These are phyloP conservation scores for Empis livida DNA, from an alignment of 2,888 invertebrate genomes.

Conservation along the genomic window DNA sequence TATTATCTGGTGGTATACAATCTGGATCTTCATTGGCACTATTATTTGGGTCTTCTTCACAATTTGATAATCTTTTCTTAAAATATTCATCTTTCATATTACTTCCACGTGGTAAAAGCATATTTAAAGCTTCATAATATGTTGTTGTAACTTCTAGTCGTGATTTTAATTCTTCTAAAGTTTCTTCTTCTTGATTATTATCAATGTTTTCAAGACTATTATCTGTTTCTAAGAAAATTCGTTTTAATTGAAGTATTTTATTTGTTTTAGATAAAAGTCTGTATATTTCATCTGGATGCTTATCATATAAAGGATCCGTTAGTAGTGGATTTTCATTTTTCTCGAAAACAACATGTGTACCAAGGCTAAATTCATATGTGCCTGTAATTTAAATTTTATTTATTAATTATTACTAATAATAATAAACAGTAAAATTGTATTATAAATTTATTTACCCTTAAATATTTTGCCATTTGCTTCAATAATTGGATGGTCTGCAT, in stretches of 20 bases:
- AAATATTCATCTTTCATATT: background rate
- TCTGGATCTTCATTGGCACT: background rate
- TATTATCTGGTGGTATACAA: background rate
- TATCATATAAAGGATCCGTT: constrained; percentile 43
- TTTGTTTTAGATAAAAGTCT: constrained; percentile 50
- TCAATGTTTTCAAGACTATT: no score
- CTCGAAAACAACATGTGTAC: constrained; percentile 63
- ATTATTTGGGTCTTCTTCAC: background rate
- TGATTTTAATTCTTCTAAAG: background rate
- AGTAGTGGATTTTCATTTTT: constrained; percentile 39
- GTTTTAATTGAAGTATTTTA: constrained; percentile 52
- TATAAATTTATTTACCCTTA: constrained; percentile 33
- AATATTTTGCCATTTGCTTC: constrained; percentile 55
- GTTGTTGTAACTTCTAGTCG: background rate
- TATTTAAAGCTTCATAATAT: background rate
- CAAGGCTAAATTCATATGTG: constrained; percentile 51
- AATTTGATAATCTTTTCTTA: background rate
- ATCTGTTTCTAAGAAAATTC: constrained; percentile 44
- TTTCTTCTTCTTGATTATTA: background rate
- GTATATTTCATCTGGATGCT: constrained; percentile 41
- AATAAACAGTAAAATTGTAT: no score
- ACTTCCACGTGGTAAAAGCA: background rate
- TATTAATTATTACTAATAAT: no score
- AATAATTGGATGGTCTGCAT: constrained; percentile 47
- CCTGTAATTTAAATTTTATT: constrained; percentile 37